These are phyloP conservation scores for Miichthys miiuy DNA, from an alignment of 2,797 vertebrate genomes.

Conservation along the genomic window DNA sequence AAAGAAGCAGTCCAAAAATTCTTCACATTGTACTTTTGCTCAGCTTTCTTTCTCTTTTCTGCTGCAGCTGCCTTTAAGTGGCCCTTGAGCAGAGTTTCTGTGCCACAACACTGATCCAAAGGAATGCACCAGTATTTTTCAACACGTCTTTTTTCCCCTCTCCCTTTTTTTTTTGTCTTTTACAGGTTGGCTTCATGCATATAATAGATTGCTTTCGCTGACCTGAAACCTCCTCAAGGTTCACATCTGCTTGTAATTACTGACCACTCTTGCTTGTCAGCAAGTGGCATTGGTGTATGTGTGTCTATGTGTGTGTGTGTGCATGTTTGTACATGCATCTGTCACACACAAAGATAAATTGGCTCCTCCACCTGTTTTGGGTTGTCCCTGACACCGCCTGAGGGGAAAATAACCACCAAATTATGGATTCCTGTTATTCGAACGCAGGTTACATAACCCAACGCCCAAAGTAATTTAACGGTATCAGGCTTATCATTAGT, in stretches of 20 bases:
- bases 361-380: conserved; percentile 62
- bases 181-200: conserved; percentile 59
- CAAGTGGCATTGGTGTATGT: conserved; percentile 17
- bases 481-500: conserved; percentile 9
- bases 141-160: background rate
- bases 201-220: conserved; percentile 69
- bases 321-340: conserved; percentile 47
- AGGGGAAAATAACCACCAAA: conserved; percentile 41
- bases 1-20: conserved; percentile 12
- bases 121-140: conserved; percentile 64
- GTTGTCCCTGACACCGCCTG: conserved; percentile 28
- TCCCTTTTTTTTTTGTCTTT: conserved; percentile 21
- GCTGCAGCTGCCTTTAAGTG: conserved; percentile 52
- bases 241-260: conserved; percentile 81
- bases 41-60: conserved; percentile 44
- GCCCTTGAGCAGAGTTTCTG: conserved; percentile 58
- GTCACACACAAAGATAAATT: conserved; percentile 54
- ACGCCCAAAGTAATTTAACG: background rate
- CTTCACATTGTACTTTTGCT: conserved; percentile 18
- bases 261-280: conserved; percentile 58
- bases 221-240: conserved; percentile 68
- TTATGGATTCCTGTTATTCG: conserved; percentile 33
- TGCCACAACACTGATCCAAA: conserved; percentile 53
- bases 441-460: conserved; percentile 30
- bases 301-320: conserved; percentile 12